Evolutionary conservation across 2,888 invertebrate species (phyloP).

Genomic region (Scaptomyza caliginosa): DNA sequence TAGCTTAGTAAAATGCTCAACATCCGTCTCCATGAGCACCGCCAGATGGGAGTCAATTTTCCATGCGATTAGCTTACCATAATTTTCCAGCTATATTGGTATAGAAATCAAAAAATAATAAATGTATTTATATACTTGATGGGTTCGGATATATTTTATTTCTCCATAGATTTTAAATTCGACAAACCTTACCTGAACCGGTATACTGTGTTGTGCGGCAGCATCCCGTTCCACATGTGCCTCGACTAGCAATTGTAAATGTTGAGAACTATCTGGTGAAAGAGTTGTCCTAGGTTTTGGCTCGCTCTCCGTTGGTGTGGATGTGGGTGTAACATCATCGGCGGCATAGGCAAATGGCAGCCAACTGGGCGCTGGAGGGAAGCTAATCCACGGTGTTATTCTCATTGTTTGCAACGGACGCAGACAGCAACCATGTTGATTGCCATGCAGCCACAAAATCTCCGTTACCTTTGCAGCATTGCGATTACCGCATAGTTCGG

Average conservation of each 20-base stretch:
- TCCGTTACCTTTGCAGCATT: slow-evolving; percentile 83
- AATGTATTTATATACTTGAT: too few species aligned
- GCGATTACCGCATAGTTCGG: slow-evolving; percentile 83
- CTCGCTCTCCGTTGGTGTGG: slow-evolving; percentile 44
- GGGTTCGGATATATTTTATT: too few species aligned
- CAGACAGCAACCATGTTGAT: slow-evolving; percentile 83
- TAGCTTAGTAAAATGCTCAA: slow-evolving; percentile 88
- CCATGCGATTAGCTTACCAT: slow-evolving; percentile 92
- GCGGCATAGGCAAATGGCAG: slow-evolving; percentile 81
- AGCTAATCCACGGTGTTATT: slow-evolving; percentile 85
- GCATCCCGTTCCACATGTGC: slow-evolving; percentile 71
- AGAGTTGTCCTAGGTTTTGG: slow-evolving; percentile 37
- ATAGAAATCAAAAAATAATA: background rate
- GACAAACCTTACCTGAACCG: slow-evolving; percentile 74
- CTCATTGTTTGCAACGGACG: slow-evolving; percentile 84
- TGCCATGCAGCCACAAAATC: slow-evolving; percentile 82
- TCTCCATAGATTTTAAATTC: too few species aligned
- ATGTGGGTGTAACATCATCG: slow-evolving; percentile 40
- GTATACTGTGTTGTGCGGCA: slow-evolving; percentile 30
- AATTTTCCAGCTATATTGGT: slow-evolving; percentile 88
- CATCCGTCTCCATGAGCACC: slow-evolving; percentile 90
- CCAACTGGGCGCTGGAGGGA: slow-evolving; percentile 83
- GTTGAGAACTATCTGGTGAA: slow-evolving; percentile 49
- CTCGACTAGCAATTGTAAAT: slow-evolving; percentile 81
- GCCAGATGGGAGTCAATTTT: slow-evolving; percentile 90